Evolutionary conservation across 2,888 invertebrate genomes (phyloP), one percentile per base, ranked within the genome.

Genomic region (Cosmopolites sordidus): DNA sequence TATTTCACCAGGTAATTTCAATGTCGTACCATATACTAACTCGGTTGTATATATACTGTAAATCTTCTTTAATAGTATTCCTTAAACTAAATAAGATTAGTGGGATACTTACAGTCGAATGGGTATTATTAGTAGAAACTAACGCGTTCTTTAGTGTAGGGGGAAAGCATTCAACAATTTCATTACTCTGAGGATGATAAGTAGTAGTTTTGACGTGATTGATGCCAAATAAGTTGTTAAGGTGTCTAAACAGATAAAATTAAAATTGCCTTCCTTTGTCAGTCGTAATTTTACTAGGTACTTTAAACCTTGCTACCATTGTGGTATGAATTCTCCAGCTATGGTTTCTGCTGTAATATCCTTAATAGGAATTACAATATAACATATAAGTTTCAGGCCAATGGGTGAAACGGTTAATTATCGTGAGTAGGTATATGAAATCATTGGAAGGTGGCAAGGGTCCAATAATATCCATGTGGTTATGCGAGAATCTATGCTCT

Each of bases 231-330:
- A 16, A 38, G 2, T 58, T 56, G 4, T 50, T 51, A n/a, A 64
- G 59, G 3, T 51, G 59, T 12, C 43, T 41, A 49, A 68, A 69
- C 6, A 70, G 46, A 0, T 46, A 22, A 0, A 64, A 59, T 42
- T 68, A 67, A 47, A 72, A 70, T 48, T 70, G 71, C 2, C 62
- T 43, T 0, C 69, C 71, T 54, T 65, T 63, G 48, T 70, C 69
- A 5, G 67, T 68, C 0, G 71, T 69, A 5, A 70, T 58, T 2
- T 22, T 50, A 0, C 22, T 15, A 2, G 75, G 76, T 9, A 67
- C 62, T 0, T 75, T 75, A 51, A 68, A 76, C 8, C 73, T 58
- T 0, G 73, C 48, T 1, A 77, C 66, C 76, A 77, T 0, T 58
- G 56, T 0, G 69, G 65, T n/a, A 64, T 2, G 61, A 65, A 69